A percentile compares a stretch with the other conserved stretches of the same genome.
phyloP scores from a whole-genome alignment of 2,797 vertebrate species.

The Chrosomus eos region DNA sequence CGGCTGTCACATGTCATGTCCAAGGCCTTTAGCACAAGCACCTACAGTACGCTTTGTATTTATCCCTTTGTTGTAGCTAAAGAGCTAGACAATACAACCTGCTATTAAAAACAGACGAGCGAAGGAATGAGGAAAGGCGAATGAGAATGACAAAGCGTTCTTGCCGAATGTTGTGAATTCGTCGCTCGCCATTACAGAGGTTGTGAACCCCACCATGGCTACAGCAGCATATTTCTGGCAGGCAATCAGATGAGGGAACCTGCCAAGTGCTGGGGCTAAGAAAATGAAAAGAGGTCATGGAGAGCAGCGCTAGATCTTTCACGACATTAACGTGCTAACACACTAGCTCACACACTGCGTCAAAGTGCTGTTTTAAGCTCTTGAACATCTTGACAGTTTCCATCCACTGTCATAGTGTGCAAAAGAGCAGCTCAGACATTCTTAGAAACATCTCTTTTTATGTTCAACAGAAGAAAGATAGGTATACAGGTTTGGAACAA shows the following conservation, averaged over 20 bases:
- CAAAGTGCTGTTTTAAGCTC: background rate
- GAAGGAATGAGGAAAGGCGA: conserved; percentile 68
- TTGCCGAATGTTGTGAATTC: conserved; percentile 76
- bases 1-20: conserved; percentile 99
- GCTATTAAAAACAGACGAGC: conserved; percentile 79
- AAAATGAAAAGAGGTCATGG: conserved; percentile 51
- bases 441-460: background rate
- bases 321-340: conserved; percentile 3
- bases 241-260: conserved; percentile 79
- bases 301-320: conserved; percentile 18
- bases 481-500: background rate
- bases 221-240: conserved; percentile 77
- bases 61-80: conserved; percentile 93
- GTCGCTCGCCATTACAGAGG: conserved; percentile 73
- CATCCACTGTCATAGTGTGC: background rate
- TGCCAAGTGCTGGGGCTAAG: conserved; percentile 50
- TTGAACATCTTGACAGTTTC: background rate
- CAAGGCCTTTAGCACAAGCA: conserved; percentile 93
- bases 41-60: conserved; percentile 90
- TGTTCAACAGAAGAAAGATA: background rate
- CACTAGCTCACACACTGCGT: background rate
- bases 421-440: background rate
- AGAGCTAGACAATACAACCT: conserved; percentile 84
- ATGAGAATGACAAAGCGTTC: conserved; percentile 70
- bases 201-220: conserved; percentile 76